Percentiles rank a stretch among this genome's conserved stretches.
phyloP scores from a whole-genome alignment of 1,140 invertebrate species.

The Episyrphus balteatus region DNA sequence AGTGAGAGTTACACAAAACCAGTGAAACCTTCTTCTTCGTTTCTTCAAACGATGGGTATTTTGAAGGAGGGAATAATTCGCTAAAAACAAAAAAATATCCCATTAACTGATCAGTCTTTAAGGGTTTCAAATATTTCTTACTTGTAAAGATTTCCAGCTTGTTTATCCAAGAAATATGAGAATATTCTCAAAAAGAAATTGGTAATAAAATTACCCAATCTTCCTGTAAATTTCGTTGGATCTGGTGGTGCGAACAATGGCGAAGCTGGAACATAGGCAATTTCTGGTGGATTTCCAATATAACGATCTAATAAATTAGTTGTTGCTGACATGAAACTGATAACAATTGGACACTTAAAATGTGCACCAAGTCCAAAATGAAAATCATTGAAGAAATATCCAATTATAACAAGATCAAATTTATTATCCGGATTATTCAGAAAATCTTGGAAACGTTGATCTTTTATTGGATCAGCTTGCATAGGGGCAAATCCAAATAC shows the following conservation, averaged over 20 bases:
- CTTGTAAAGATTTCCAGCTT: conserved; percentile 9
- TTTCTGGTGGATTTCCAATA: conserved; percentile 19
- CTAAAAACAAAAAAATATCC: conserved; percentile 5
- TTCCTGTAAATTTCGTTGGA: too few relatives aligned
- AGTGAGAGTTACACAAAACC: conserved; percentile 24
- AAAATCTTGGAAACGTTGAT: conserved; percentile 18
- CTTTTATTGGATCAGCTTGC: conserved; percentile 21
- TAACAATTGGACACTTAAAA: conserved; percentile 18
- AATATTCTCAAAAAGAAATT: neutral
- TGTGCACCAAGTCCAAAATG: conserved; percentile 23
- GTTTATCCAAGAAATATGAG: conserved; percentile 1
- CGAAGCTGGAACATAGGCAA: conserved; percentile 17
- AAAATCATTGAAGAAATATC: conserved; percentile 26
- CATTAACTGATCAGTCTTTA: neutral
- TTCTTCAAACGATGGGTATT: conserved; percentile 7
- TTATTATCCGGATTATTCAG: conserved; percentile 22
- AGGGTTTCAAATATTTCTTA: conserved; percentile 1
- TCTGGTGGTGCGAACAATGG: too few relatives aligned
- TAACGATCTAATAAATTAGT: conserved; percentile 7
- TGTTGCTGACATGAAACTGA: conserved; percentile 16
- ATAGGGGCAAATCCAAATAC: conserved; percentile 11
- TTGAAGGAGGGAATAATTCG: conserved; percentile 9
- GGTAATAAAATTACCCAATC: neutral
- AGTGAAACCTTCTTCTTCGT: conserved; percentile 25
- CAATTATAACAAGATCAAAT: conserved; percentile 28